Evolutionary conservation across 2,888 invertebrate species (phyloP), one percentile per base, ranked within the genome.

Genomic region (Drosophila lacicola): DNA sequence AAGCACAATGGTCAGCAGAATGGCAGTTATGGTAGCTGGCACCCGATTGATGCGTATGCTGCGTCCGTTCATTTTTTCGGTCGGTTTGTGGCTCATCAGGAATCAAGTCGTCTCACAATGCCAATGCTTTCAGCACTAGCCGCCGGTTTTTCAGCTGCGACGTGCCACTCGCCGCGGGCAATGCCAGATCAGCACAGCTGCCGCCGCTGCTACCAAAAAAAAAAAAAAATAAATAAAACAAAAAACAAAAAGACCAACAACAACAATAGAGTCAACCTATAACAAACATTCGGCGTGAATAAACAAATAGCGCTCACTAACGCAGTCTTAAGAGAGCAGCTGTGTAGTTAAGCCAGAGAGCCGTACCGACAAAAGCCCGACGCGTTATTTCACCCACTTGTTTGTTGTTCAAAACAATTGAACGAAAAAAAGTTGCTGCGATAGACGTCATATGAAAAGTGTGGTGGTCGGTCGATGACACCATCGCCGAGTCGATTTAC

Each of bases 31-130:
- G 25, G 91, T 78, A n/a, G 86, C 90, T 53, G 91, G 91, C 51
- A 91, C 72, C 51, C 92, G 88, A 69, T 92, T 90, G 47, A 92
- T 88, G 54, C 90, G 91, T 80, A 92, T 92, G 17, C 87, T 89
- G 36, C 92, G 90, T 47, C 92, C 92, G 70, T 91, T 91, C 91
- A 91, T 91, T 53, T 65, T 90, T 17, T 66, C 63, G 13, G 34
- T 8, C 41, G 8, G n/a, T 34, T 51, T 46, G 34, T 19, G 69
- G 70, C 61, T 66, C 87, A 86, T 86, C 46, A 44, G 74, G 53
- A 64, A 21, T 56, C 25, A 44, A 56, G 9, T 49, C 1, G 60
- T 19, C 60, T 25, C 21, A 41, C 44, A 45, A 25, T 11, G 42
- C 39, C 17, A 14, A 50, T 56, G 21, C 36, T 39, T 9, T 49